Base-by-base conservation (phyloP, 2,113 vertebrate genomes). In the Australoheros scitulus region DNA sequence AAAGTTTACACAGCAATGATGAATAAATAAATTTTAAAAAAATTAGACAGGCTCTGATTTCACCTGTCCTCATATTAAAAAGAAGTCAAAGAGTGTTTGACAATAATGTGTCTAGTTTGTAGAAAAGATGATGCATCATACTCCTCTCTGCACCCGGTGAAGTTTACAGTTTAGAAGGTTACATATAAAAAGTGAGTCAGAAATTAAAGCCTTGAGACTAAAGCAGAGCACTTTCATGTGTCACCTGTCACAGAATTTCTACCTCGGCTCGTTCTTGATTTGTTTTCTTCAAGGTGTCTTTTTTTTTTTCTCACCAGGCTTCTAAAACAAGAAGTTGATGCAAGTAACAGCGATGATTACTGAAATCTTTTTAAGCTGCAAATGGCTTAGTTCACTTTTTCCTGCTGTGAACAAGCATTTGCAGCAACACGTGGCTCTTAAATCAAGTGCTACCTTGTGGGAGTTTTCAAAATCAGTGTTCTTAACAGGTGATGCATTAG, bases 161-260 rank as follows among this genome's bases (percentile, higher is more conserved):
- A 61, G 60, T 83, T 70, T 82, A 55, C 50, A 80, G 58, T 72
- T 52, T 83, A 11, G 56, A 81, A 68, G 26, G 56, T 68, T 36
- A 43, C 50, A 34, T 65, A 76, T 75, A 55, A 47, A 78, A 88
- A 64, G 50, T 41, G 61, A 87, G 68, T 89, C 87, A 61, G 26
- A 83, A 78, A 84, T 80, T 32, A 86, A 90, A 90, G 87, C 50
- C 68, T 47, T 10, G 43, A 63, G 41, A 83, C 79, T 72, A 83
- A 85, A 87, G 77, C 6, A 2, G 11, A 57, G 79, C 74, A 57
- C 52, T 68, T 70, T 50, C 56, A 36, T 2, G 2, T 83, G 61
- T 89, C 83, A 77, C 24, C 52, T 76, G 63, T 82, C 84, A 79
- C 47, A 2, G 3, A 41, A n/a, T 76, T 80, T 63, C 55, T 65